Base-by-base conservation (phyloP, 1,140 invertebrate genomes). In the Nylanderia fulva region DNA sequence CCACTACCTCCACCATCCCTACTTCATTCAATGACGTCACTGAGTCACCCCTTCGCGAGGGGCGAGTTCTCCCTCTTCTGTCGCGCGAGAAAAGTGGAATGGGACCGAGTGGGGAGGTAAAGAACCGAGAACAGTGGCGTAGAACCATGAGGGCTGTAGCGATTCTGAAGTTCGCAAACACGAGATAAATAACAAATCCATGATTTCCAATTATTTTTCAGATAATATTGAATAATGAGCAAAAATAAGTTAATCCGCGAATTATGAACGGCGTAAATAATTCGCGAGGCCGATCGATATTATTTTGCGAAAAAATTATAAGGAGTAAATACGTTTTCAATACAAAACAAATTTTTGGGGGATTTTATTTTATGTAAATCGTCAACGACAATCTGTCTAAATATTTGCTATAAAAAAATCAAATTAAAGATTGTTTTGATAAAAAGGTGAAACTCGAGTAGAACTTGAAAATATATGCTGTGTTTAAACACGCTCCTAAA, bases 11-110 rank as follows among this genome's bases (percentile, higher is more conserved):
- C 84, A 83, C 68, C 80, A 61, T 83, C 86, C 84, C 88, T 85
- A 58, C 69, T 63, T 54, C 86, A 74, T 63, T 54, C 86, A 74
- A 58, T 91, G 90, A 91, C 90, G 90, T 91, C 90, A 91, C 82
- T 85, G 11, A 64, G 61, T 45, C 66, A 33, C 77, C 69, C 88
- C 85, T 60, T 84, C 82, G 4, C 36, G 33, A 76, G 58, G 61
- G 48, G 39, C 48, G 82, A 83, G 52, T 80, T 71, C 24, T 87
- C 76, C 60, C 68, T 71, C 75, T 27, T 36, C 66, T 33, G 11
- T 48, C 71, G 33, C 13, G 52, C 48, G 68, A 48, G 79, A 64
- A 68, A 29, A 60, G 13, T 36, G 45, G 39, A 18, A 29, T 27
- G 56, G 15, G 45, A 21, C 39, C 39, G 63, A 75, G 48, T 75